Evolutionary conservation across 2,113 vertebrate genomes (phyloP).

Genomic region (Oophaga pumilio): DNA sequence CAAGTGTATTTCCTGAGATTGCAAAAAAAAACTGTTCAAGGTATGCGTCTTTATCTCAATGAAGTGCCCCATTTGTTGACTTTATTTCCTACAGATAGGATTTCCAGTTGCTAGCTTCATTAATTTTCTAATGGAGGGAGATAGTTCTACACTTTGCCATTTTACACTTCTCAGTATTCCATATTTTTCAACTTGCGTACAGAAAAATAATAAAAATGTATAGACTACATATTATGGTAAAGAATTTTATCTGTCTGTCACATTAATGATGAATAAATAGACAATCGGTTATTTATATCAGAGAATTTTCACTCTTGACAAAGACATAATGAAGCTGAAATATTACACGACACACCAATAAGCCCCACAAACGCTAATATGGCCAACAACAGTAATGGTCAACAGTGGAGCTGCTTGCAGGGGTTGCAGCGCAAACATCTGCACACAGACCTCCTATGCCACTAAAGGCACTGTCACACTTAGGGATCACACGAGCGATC

Average conservation of each 20-base stretch:
- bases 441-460: no score
- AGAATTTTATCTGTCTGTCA: background rate
- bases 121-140: background rate
- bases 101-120: background rate
- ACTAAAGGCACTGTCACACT: no score
- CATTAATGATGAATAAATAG: background rate
- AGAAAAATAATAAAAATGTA: background rate
- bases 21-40: background rate
- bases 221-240: background rate
- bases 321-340: no score
- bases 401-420: no score
- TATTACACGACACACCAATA: background rate
- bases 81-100: background rate
- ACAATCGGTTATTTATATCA: background rate
- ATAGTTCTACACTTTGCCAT: background rate
- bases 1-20: background rate
- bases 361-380: background rate
- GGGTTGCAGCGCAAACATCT: no score
- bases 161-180: background rate
- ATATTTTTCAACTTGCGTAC: background rate
- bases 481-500: no score
- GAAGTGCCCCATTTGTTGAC: background rate
- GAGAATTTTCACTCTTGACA: background rate
- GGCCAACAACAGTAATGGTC: no score
- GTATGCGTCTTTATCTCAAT: background rate